These are phyloP conservation scores for Carcina quercana DNA, from an alignment of 2,888 invertebrate genomes.

Conservation along the genomic window DNA sequence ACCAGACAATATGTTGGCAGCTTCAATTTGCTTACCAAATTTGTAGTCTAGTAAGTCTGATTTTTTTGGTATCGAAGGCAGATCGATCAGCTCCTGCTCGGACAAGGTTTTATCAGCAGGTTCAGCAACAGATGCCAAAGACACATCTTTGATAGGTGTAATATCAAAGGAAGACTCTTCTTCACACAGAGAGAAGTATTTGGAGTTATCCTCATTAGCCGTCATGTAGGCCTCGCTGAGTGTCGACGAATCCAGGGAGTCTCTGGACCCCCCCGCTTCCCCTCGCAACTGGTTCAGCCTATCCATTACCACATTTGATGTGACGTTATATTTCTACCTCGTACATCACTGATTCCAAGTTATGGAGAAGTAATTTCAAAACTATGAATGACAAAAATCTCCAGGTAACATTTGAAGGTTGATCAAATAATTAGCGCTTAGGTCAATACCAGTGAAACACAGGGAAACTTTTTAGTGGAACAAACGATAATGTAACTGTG, in stretches of 20 bases:
- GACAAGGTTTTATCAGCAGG: constrained; percentile 33
- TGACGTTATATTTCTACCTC: constrained; percentile 31
- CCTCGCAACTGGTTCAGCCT: constrained; percentile 60
- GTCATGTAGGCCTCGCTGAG: constrained; percentile 58
- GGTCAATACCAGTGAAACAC: constrained; percentile 63
- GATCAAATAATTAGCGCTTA: constrained; percentile 58
- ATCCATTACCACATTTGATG: constrained; percentile 70
- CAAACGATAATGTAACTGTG: constrained; percentile 64
- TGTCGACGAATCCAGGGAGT: constrained; percentile 53
- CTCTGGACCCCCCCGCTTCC: constrained; percentile 48
- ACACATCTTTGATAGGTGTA: constrained; percentile 46
- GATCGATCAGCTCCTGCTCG: constrained; percentile 42
- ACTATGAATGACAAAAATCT: constrained; percentile 35
- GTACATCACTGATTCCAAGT: background rate
- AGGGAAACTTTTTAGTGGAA: constrained; percentile 62
- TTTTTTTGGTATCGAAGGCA: constrained; percentile 55
- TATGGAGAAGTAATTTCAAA: constrained; percentile 9
- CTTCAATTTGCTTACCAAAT: constrained; percentile 63
- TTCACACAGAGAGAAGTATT: constrained; percentile 62
- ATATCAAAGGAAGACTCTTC: constrained; percentile 54
- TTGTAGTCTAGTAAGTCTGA: constrained; percentile 51
- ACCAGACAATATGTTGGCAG: constrained; percentile 63
- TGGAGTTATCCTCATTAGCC: constrained; percentile 58
- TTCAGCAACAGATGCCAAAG: constrained; percentile 29
- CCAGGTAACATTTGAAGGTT: constrained; percentile 54